Evolutionary conservation across 2,113 vertebrate genomes (phyloP).

Genomic region (Sapajus apella): DNA sequence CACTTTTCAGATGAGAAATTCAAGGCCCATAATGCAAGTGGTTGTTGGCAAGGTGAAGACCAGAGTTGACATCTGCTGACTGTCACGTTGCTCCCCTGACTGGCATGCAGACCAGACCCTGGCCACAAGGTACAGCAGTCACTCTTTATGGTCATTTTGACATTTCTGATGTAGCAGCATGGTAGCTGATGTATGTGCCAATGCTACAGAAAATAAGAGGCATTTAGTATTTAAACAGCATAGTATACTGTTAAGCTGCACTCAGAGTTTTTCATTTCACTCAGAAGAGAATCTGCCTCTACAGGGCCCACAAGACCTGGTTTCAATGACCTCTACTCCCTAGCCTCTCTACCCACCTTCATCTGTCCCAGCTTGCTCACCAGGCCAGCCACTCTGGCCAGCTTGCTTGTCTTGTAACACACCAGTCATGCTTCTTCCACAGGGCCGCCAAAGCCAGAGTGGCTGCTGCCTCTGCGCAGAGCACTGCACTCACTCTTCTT

Average conservation of each 20-base stretch:
- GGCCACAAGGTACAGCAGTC: not conserved
- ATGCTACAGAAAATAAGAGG: not conserved
- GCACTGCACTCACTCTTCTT: not conserved
- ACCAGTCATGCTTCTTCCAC: not conserved
- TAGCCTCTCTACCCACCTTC: not conserved
- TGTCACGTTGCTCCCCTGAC: not conserved
- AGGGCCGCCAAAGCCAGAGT: not conserved
- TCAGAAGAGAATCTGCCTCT: not conserved
- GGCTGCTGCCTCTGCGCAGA: not conserved
- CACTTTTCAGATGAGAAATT: not conserved
- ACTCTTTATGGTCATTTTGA: not conserved
- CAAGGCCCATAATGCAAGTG: not conserved
- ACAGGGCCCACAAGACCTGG: fast-evolving
- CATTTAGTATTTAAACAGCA: not conserved
- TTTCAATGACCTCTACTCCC: too few species aligned
- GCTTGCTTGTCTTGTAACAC: not conserved
- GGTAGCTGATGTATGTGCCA: not conserved
- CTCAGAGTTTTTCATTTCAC: not conserved
- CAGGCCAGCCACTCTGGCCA: too few species aligned
- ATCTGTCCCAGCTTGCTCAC: not conserved
- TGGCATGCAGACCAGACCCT: not conserved
- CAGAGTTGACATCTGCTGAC: not conserved
- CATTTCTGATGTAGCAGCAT: not conserved
- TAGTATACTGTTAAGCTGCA: not conserved
- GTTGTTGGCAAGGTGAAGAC: not conserved